phyloP scores from a whole-genome alignment of 2,888 invertebrate genomes.

The Pachliopta kotzebuea region DNA sequence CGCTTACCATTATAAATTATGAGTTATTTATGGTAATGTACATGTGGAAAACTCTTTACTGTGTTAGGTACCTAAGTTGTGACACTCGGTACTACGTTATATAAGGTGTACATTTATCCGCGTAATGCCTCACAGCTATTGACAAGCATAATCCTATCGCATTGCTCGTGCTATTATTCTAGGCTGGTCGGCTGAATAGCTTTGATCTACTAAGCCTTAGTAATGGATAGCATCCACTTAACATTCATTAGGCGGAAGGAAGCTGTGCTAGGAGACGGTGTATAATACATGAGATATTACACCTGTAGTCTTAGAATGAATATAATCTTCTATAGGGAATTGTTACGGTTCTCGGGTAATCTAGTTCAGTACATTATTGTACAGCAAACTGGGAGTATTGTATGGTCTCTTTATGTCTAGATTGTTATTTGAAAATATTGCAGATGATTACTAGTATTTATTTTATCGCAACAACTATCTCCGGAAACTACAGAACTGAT shows the following conservation, averaged over 20 bases:
- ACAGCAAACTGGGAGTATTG: too few relatives aligned
- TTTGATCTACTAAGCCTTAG: conserved; percentile 27
- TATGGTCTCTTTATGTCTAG: too few relatives aligned
- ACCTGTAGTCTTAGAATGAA: conserved; percentile 1
- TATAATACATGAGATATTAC: conserved; percentile 13
- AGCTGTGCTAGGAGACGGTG: conserved; percentile 7
- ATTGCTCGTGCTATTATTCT: conserved; percentile 25
- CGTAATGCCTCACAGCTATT: conserved; percentile 22
- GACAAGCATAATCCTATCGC: conserved; percentile 25
- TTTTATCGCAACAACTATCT: too few relatives aligned
- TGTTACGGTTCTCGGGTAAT: too few relatives aligned
- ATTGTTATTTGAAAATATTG: too few relatives aligned
- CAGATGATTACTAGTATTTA: too few relatives aligned
- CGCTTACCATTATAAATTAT: too few relatives aligned
- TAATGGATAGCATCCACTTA: conserved; percentile 28
- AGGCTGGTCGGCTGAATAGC: conserved; percentile 25
- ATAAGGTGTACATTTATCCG: conserved; percentile 3
- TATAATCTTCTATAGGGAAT: background rate
- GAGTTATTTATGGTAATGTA: too few relatives aligned
- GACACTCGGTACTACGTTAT: background rate
- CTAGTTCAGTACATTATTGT: too few relatives aligned
- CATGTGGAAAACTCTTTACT: too few relatives aligned
- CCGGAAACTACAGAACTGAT: too few relatives aligned
- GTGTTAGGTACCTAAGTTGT: background rate
- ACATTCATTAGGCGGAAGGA: conserved; percentile 28